Percentiles rank a stretch among this genome's conserved stretches.
These are phyloP conservation scores for Buphagus erythrorhynchus DNA, from an alignment of 2,797 vertebrate species.

Conservation along the genomic window DNA sequence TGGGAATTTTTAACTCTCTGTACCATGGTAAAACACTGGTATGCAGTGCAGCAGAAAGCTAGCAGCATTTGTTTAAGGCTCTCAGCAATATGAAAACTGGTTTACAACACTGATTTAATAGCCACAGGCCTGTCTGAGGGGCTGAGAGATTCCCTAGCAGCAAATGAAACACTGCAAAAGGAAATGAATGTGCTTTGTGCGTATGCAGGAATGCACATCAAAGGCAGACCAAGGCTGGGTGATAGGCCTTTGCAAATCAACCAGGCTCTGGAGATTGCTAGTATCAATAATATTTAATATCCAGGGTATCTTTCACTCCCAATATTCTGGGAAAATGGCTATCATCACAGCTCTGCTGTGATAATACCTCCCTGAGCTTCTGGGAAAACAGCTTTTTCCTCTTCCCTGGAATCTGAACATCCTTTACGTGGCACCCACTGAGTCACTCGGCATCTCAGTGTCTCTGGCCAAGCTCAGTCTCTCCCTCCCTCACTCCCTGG, in stretches of 20 bases:
- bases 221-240: background rate
- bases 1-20: background rate
- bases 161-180: constrained; percentile 26
- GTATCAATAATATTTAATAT: constrained; percentile 20
- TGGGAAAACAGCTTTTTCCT: background rate
- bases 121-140: background rate
- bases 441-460: background rate
- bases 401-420: background rate
- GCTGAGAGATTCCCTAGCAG: background rate
- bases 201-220: background rate
- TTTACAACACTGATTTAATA: background rate
- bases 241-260: background rate
- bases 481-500: background rate
- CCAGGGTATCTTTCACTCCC: background rate
- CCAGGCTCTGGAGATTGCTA: background rate
- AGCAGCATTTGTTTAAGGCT: constrained; percentile 11
- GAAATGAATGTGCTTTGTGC: constrained; percentile 6
- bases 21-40: background rate
- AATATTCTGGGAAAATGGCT: constrained; percentile 6
- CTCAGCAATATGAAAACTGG: background rate
- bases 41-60: background rate
- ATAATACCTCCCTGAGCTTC: background rate
- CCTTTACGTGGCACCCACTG: background rate
- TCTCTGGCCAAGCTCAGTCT: background rate
- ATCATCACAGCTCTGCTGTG: background rate